Conservation (phyloP, 2,888 invertebrate species). For the Brachylomia viminalis region DNA sequence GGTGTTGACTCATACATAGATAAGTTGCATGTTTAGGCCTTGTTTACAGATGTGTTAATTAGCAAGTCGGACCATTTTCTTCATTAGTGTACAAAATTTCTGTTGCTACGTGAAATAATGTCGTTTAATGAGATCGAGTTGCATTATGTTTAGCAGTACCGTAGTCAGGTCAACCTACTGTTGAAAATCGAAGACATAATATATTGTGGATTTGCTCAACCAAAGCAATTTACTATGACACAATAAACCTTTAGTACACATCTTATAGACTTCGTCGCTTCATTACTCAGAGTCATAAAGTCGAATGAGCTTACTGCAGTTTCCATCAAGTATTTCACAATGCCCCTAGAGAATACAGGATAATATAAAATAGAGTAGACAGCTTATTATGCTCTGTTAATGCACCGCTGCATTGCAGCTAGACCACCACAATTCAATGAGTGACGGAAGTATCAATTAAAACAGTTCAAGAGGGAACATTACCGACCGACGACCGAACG, state of each 20-base stretch:
- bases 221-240: slow-evolving; percentile 11
- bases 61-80: slow-evolving; percentile 10
- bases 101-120: slow-evolving; percentile 1
- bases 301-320: slow-evolving; percentile 16
- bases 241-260: slow-evolving; percentile 14
- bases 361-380: slow-evolving; percentile 26
- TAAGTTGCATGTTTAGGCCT: neutral
- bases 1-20: slow-evolving; percentile 30
- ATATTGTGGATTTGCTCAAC: slow-evolving; percentile 1
- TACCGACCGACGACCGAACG: slow-evolving; percentile 53
- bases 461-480: slow-evolving; percentile 71
- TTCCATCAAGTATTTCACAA: slow-evolving; percentile 24
- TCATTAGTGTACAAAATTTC: slow-evolving; percentile 14
- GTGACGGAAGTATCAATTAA: slow-evolving; percentile 73
- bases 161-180: too few relatives aligned
- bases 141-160: too few relatives aligned
- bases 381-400: slow-evolving; percentile 41
- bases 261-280: slow-evolving; percentile 10
- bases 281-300: slow-evolving; percentile 17
- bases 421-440: slow-evolving; percentile 68
- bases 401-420: slow-evolving; percentile 49
- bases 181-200: too few relatives aligned
- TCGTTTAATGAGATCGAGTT: too few relatives aligned
- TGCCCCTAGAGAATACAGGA: slow-evolving; percentile 8
- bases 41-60: slow-evolving; percentile 21